Base-by-base conservation (phyloP, 2,888 invertebrate species). In the Selenia dentaria region DNA sequence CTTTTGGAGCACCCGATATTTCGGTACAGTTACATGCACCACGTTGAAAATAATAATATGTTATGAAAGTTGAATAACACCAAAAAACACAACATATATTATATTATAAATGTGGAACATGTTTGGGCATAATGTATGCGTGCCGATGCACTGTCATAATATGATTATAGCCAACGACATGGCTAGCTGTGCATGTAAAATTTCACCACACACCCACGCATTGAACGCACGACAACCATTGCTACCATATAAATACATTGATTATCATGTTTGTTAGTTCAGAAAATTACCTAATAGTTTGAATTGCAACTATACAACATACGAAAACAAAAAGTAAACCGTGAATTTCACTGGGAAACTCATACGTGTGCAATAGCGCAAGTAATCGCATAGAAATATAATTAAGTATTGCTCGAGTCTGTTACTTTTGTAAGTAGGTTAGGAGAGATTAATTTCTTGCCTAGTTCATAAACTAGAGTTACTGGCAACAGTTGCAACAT, bases 91-190 rank as follows among this genome's bases (percentile, higher is more conserved):
- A n/a, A n/a, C n/a, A n/a, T n/a, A n/a, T n/a, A n/a, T n/a, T n/a
- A n/a, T n/a, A n/a, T n/a, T n/a, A n/a, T n/a, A n/a, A n/a, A n/a
- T n/a, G 58, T 42, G 56, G 52, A 43, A 54, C 62, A 51, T 54
- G 66, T 74, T 71, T 34, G 64, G 70, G 64, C 61, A 69, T 78
- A 75, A 79, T 74, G 60, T 74, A 76, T 78, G 73, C 73, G 69
- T 59, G 62, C 56, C 35, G 59, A 62, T 63, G 69, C 64, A 66
- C 58, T 63, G 34, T 6, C 20, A 28, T 34, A 13, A 27, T 34
- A 26, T 32, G 32, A 18, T 40, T 40, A 32, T 18, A 33, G 28
- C 8, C 41, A 41, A 22, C 18, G 8, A 41, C 41, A 56, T 43
- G 55, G 53, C 54, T 40, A 54, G 45, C 53, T 51, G 60, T 57